Base-by-base conservation (phyloP, 2,888 invertebrate genomes). In the Drosophila kanekoi region DNA sequence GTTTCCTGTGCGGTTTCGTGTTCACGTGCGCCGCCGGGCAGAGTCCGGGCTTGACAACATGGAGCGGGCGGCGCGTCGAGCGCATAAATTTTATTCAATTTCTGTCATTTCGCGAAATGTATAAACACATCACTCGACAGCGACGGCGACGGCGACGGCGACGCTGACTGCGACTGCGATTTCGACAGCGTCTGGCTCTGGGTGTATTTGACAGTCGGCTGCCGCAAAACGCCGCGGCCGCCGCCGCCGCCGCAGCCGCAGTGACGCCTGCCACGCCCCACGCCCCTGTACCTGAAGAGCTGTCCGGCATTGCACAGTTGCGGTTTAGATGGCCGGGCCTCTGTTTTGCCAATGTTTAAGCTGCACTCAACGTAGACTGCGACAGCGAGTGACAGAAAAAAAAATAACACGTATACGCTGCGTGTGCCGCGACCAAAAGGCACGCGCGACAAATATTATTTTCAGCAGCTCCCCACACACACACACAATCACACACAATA, bases 81-180 rank as follows among this genome's bases (percentile, higher is more conserved):
- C 78, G 71, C 79, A 85, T 81, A 87, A 79, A 86, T 86, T 87
- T 83, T 79, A 86, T 86, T 86, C 83, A 86, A 87, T 86, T 85
- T 87, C 77, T 79, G 87, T 87, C 87, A 85, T 87, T 83, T 81
- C 73, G 49, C 62, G 69, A 81, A 83, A 85, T 79, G 73, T 83
- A 86, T 85, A 86, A 86, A 86, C 86, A 86, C 83, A 85, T 86
- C 87, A 85, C 77, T 79, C 69, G 68, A 49, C 61, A 66, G 32
- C 10, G 51, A 51, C 43, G 48, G 5, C 35, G 38, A 53, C 20
- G 35, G n/a, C 8, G 40, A 38, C 35, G 16, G 35, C 20, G 47
- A 33, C 47, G 9, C 40, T n/a, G 48, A 38, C 20, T 44, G n/a
- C 18, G 37, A 35, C 33, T 33, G 37, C 28, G 56, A 23, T 47